A percentile compares a stretch with the other conserved stretches of the same genome.
Conservation (phyloP, 2,888 invertebrate species). For the Hartigia nigra region DNA sequence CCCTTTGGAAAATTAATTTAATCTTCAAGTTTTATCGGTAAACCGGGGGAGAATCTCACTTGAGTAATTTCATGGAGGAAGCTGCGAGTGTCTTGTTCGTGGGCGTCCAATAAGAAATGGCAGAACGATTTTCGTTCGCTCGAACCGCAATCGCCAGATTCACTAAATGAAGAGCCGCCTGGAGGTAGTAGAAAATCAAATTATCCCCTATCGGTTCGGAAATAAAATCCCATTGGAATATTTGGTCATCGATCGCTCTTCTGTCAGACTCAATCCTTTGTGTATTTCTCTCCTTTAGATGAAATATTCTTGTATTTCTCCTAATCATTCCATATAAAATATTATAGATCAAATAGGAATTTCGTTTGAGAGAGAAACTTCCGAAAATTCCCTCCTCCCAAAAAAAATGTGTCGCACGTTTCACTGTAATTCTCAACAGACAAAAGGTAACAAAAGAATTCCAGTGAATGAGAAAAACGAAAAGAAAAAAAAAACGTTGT, state of each 20-base stretch:
- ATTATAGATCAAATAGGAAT: neutral
- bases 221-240: neutral
- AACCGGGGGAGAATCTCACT: neutral
- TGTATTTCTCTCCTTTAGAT: neutral
- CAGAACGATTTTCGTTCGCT: slow-evolving; percentile 2
- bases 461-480: neutral
- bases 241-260: neutral
- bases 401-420: neutral
- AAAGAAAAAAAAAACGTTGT: too few species aligned
- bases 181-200: neutral
- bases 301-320: neutral
- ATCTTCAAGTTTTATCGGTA: neutral
- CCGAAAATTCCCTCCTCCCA: too few species aligned
- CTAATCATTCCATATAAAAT: neutral
- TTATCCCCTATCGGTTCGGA: neutral
- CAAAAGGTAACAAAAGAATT: neutral
- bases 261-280: neutral
- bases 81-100: neutral
- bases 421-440: neutral
- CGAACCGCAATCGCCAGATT: neutral
- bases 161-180: neutral
- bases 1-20: slow-evolving; percentile 34
- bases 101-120: slow-evolving; percentile 3
- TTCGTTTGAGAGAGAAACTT: too few species aligned
- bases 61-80: neutral